Base-by-base conservation (phyloP, 2,888 invertebrate species). In the Dascillus cervinus region DNA sequence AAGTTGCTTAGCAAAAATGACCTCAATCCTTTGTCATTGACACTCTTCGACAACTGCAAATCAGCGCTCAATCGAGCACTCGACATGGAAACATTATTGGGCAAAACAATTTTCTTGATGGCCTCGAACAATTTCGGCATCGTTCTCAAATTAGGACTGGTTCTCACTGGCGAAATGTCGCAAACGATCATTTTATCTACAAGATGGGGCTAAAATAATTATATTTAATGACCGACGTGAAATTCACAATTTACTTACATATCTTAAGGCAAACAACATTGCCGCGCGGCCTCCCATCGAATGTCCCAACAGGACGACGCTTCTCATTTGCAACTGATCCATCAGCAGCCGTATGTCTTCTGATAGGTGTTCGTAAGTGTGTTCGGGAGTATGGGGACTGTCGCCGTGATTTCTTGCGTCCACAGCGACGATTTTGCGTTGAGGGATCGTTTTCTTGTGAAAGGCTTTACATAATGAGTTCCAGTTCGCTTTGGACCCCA, bases 391-490 rank as follows among this genome's bases (percentile, higher is more conserved):
- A 58, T 94, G 92, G 1, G 86, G 82, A 55, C 94, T 94, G 41
- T 91, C 89, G 0, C 96, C 97, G 64, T 97, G 97, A 66, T 97
- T 96, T 56, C 96, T 73, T 3, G 87, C 83, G 66, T 97, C 97
- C 15, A 94, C 72, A 3, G 83, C 72, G 39, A 88, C 73, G 0
- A 91, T 69, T 76, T 79, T 66, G 72, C 85, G 59, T 73, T 71
- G 43, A 77, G 75, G 55, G 9, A 75, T 71, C 2, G 79, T 80
- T 31, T 71, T 72, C 38, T 73, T 72, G 37, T 74, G 64, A 29
- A 87, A 68, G 0, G 73, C 75, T 35, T 84, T 89, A 2, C 83
- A 80, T 9, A 92, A 62, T 19, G 79, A 74, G 46, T 82, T 78
- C 90, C 94, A 96, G 56, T 92, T 91, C 34, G 70, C 77, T 58